Conservation (phyloP, 2,797 vertebrate genomes). For the Numenius phaeopus region DNA sequence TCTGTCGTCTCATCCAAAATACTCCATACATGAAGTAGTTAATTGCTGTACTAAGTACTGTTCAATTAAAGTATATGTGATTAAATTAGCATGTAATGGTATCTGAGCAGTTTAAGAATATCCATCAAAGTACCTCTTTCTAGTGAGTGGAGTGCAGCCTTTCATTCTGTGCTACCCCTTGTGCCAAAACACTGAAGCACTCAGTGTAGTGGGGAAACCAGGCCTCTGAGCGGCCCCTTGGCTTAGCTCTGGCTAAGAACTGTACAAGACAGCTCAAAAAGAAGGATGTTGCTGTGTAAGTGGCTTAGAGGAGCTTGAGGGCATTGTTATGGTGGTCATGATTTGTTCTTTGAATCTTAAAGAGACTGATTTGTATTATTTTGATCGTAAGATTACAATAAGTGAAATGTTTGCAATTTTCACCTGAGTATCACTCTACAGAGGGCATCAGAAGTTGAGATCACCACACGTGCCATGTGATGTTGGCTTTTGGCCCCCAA, state of each 20-base stretch:
- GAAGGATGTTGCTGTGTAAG: fast-evolving
- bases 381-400: neutral
- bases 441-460: neutral
- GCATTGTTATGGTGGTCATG: fast-evolving
- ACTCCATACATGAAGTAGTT: neutral
- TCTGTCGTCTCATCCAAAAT: neutral
- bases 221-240: neutral
- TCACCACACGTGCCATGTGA: fast-evolving
- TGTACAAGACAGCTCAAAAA: fast-evolving
- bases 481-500: neutral
- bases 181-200: fast-evolving
- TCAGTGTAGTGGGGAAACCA: fast-evolving
- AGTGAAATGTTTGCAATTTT: neutral
- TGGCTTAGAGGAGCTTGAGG: neutral
- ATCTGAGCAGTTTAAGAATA: neutral
- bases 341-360: neutral
- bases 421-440: neutral
- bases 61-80: neutral
- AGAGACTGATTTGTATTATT: neutral
- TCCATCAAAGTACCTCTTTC: neutral
- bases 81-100: neutral
- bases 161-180: fast-evolving
- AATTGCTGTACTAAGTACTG: neutral
- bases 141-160: neutral
- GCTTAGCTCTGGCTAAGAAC: fast-evolving